Conservation (phyloP, 2,888 invertebrate species). For the Andrena flavipes region DNA sequence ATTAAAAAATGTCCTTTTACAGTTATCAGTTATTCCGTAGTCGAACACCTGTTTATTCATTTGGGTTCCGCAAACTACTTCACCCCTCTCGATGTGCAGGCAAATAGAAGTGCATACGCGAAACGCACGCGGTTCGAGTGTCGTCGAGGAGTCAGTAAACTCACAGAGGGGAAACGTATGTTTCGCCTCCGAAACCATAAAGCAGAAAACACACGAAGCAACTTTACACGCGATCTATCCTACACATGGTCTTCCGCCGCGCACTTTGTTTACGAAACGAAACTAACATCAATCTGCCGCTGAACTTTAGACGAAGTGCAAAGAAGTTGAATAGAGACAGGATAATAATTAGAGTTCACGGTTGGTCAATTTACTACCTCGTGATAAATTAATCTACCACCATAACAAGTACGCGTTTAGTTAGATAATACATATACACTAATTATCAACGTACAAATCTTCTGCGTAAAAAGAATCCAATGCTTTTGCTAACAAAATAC, state of each 20-base stretch:
- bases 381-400: too few species aligned
- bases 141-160: constrained; percentile 54
- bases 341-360: neutral
- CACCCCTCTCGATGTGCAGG: constrained; percentile 56
- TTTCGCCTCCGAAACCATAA: constrained; percentile 31
- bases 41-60: constrained; percentile 64
- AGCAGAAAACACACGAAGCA: neutral
- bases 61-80: constrained; percentile 65
- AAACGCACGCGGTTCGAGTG: constrained; percentile 56
- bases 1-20: constrained; percentile 58
- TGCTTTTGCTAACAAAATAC: too few species aligned
- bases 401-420: too few species aligned
- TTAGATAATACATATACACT: too few species aligned
- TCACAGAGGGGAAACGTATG: constrained; percentile 15
- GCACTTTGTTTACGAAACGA: too few species aligned
- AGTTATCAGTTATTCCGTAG: constrained; percentile 60
- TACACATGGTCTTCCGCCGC: neutral
- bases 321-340: neutral
- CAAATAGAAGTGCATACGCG: constrained; percentile 60
- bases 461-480: too few species aligned
- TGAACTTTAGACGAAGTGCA: too few species aligned
- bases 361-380: too few species aligned
- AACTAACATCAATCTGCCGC: too few species aligned
- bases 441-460: too few species aligned
- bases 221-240: constrained; percentile 8